Conservation (phyloP, 2,888 invertebrate genomes). For the Mythimna pallens region DNA sequence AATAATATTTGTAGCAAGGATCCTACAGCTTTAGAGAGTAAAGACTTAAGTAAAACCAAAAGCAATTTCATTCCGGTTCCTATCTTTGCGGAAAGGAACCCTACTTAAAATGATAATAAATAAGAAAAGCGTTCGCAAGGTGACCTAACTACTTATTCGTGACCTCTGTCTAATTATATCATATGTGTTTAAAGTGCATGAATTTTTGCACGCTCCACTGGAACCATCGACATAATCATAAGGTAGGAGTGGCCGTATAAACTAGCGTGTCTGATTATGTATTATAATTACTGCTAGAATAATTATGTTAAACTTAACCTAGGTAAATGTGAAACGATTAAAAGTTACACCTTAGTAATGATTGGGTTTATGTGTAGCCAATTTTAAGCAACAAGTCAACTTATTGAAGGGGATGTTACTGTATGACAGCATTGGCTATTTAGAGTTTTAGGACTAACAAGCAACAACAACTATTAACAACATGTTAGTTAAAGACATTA, state of each 20-base stretch:
- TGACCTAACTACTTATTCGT: constrained; percentile 57
- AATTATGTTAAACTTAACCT: constrained; percentile 44
- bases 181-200: constrained; percentile 47
- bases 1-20: background rate
- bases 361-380: background rate
- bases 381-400: background rate
- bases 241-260: constrained; percentile 6
- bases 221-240: constrained; percentile 36
- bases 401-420: background rate
- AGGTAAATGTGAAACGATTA: constrained; percentile 24
- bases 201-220: constrained; percentile 62
- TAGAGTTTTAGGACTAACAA: background rate
- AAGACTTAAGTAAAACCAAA: background rate
- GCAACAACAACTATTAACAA: background rate
- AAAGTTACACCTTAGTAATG: background rate
- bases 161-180: constrained; percentile 61
- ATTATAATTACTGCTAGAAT: constrained; percentile 37
- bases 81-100: constrained; percentile 9
- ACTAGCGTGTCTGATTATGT: constrained; percentile 47
- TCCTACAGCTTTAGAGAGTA: background rate
- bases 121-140: constrained; percentile 53
- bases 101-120: constrained; percentile 26
- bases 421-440: background rate
- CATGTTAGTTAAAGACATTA: background rate
- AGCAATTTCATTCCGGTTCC: background rate